Base-by-base conservation (phyloP, 1,140 invertebrate species). In the Ostrea denselamellosa region DNA sequence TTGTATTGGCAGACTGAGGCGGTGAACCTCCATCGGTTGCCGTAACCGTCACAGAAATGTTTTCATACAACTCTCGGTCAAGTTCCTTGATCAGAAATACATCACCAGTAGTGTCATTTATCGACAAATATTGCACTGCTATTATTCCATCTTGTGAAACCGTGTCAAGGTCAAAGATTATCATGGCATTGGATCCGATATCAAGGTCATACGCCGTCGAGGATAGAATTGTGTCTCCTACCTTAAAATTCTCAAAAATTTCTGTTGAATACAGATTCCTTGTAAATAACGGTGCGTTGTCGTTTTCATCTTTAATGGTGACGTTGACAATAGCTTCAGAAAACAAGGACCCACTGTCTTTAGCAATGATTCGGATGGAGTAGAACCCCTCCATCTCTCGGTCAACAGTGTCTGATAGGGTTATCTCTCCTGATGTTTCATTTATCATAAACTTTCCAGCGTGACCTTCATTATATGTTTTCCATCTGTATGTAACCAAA, bases 1-100 rank as follows among this genome's bases (percentile, higher is more conserved):
- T 88, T 28, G 90, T 95, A 62, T 90, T 90, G 53, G 87, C 90
- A 52, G 90, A 71, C 44, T 19, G 22, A 17, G 89, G 83, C 5
- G 84, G 97, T 34, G 25, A 82, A 12, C 98, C 98, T 91, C 96
- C 96, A 93, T 98, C 97, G 85, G 90, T 91, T 3, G 94, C 95
- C 0, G 96, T 96, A 0, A 98, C 95, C 90, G 96, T 97, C 22
- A 99, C 95, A 93, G 99, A 98, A 87, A 96, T 96, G 0, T 97
- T 88, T 95, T 97, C 96, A 8, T 95, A 95, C 0, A 96, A 96
- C 95, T 99, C 98, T 51, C 98, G 96, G 93, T 99, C 98, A 83
- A 99, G 95, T 53, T 95, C 93, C 86, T 96, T 96, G 0, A 93
- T 98, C 98, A 17, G 97, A 0, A 97, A 89, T 53, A 92, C 89